Percentiles rank a stretch among this genome's conserved stretches.
phyloP scores from a whole-genome alignment of 2,888 invertebrate species.

The Fragum whitleyi region DNA sequence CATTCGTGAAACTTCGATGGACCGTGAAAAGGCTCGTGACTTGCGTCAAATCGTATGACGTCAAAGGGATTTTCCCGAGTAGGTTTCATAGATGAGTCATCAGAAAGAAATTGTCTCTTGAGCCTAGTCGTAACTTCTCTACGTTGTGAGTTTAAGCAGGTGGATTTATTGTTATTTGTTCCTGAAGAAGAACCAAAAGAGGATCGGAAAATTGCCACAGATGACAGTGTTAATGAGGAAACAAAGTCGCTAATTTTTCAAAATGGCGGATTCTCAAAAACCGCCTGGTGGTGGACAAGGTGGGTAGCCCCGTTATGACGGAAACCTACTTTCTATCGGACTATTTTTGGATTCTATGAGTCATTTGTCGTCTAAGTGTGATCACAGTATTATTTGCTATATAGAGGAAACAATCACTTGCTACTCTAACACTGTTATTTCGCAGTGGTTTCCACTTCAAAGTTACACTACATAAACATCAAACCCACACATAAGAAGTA shows the following conservation, averaged over 20 bases:
- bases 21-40: conserved; percentile 55
- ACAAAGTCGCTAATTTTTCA: conserved; percentile 72
- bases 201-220: conserved; percentile 46
- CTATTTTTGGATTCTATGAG: conserved; percentile 77
- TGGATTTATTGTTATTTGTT: conserved; percentile 42
- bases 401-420: conserved; percentile 55
- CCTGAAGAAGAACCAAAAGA: conserved; percentile 48
- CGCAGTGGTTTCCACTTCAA: background rate
- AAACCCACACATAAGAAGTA: background rate
- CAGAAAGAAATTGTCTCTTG: conserved; percentile 80
- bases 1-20: conserved; percentile 27
- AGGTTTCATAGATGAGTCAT: conserved; percentile 83
- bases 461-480: background rate
- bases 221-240: conserved; percentile 58
- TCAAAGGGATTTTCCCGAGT: conserved; percentile 83
- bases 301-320: conserved; percentile 68
- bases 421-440: conserved; percentile 1
- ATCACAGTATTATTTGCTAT: conserved; percentile 47
- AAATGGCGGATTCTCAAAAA: conserved; percentile 81
- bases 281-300: conserved; percentile 77
- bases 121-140: conserved; percentile 72
- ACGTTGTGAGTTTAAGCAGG: conserved; percentile 49
- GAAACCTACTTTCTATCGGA: conserved; percentile 66
- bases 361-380: conserved; percentile 63
- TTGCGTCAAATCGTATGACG: conserved; percentile 70